These are phyloP conservation scores for Oncorhynchus masou DNA, from an alignment of 2,113 vertebrate genomes.

Conservation along the genomic window DNA sequence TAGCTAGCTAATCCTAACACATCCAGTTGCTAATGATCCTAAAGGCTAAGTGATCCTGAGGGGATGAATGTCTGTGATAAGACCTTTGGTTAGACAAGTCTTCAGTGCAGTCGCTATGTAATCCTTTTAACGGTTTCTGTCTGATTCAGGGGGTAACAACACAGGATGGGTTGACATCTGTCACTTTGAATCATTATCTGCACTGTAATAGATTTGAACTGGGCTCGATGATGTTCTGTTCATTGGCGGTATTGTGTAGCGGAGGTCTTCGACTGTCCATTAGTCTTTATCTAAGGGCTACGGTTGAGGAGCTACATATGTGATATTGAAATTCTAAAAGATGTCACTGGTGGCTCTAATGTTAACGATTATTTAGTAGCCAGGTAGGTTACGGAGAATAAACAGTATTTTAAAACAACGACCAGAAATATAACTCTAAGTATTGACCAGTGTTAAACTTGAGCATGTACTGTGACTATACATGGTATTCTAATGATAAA, in stretches of 20 bases:
- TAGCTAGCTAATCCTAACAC: slow-evolving; percentile 16
- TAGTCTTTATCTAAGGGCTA: no score
- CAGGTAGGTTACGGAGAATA: no score
- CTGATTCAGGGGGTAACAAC: slow-evolving; percentile 33
- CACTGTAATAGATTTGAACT: slow-evolving; percentile 21
- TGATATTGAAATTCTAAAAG: no score
- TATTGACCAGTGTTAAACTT: no score
- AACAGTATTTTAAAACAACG: no score
- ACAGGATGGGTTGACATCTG: slow-evolving; percentile 22
- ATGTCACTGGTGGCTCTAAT: no score
- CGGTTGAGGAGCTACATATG: no score
- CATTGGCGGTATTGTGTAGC: not conserved
- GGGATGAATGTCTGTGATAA: slow-evolving; percentile 15
- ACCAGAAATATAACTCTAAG: no score
- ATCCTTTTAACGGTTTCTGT: slow-evolving; percentile 50
- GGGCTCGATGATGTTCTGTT: not conserved
- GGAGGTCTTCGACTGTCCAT: not conserved
- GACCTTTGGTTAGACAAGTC: slow-evolving; percentile 53
- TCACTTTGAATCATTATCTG: slow-evolving; percentile 43
- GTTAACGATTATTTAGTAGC: no score
- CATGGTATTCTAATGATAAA: slow-evolving; percentile 54
- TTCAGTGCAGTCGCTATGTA: slow-evolving; percentile 37
- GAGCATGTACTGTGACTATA: no score
- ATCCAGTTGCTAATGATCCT: slow-evolving; percentile 40
- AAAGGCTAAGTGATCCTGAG: slow-evolving; percentile 49